Evolutionary conservation across 2,797 vertebrate genomes (phyloP), one percentile per base, ranked within the genome.

Genomic region (Scomberomorus guttatus): DNA sequence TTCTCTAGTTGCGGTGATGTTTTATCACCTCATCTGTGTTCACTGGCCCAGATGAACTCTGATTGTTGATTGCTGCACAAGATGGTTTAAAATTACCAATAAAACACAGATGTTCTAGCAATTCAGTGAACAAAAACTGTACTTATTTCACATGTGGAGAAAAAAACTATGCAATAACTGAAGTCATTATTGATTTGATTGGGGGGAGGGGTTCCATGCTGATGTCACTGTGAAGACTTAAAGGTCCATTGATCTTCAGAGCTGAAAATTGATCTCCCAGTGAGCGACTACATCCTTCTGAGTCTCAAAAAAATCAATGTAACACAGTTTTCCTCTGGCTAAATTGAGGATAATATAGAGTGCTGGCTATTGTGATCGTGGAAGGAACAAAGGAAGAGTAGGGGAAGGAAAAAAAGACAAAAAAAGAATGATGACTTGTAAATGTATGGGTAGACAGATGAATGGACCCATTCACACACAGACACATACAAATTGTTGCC

Each of bases 21-120:
- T 90, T 91, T 88, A 90, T 92, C 90, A 92, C 80, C 83, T 82
- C 86, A 87, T 91, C 90, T 79, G 80, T 89, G 89, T 81, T 90
- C 90, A 90, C 51, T 29, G 39, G 86, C 83, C 84, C 80, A 51
- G 62, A 71, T 86, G 83, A 87, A 87, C 87, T 79, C 80, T 84
- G 72, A 87, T 88, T 90, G 89, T 89, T 93, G 82, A 92, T 90
- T 87, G 87, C 80, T 62, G 75, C 76, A 77, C 83, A 78, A 78
- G 77, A 89, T 76, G 63, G 66, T 71, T 81, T 86, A 77, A 90
- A 87, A 87, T 87, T 85, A 89, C 81, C 82, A 83, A 86, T 85
- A 87, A 85, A 87, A 77, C 77, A 39, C 62, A 82, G 42, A 74
- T 77, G 84, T 79, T 82, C 29, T 9, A 50, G 66, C 66, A 71